These are phyloP conservation scores for Pogona vitticeps DNA, from an alignment of 2,113 vertebrate genomes.

Conservation along the genomic window DNA sequence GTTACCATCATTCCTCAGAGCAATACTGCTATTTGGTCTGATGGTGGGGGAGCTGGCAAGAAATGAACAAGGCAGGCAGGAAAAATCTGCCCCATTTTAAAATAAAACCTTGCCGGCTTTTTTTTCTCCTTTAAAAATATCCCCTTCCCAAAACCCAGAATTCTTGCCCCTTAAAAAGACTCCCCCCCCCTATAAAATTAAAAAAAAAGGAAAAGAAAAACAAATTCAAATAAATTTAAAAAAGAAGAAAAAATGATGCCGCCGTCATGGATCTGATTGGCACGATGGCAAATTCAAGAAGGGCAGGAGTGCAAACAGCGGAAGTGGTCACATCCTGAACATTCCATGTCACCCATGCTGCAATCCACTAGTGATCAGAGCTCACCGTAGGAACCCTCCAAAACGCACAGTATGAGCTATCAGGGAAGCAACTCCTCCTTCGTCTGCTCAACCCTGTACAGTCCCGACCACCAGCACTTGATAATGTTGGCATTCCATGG, in stretches of 20 bases:
- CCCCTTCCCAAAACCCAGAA: conserved; percentile 33
- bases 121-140: conserved; percentile 17
- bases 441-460: too few species aligned
- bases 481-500: background rate
- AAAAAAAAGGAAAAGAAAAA: conserved; percentile 29
- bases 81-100: conserved; percentile 43
- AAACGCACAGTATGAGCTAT: background rate
- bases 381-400: background rate
- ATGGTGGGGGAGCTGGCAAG: conserved; percentile 31
- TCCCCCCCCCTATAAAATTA: conserved; percentile 35
- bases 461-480: background rate
- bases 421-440: background rate
- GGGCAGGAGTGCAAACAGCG: background rate
- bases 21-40: conserved; percentile 17
- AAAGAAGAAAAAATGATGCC: background rate
- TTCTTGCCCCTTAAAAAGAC: conserved; percentile 35
- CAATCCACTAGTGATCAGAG: background rate
- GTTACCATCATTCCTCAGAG: conserved; percentile 5
- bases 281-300: conserved; percentile 1
- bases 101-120: conserved; percentile 36
- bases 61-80: conserved; percentile 36
- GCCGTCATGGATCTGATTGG: conserved; percentile 24
- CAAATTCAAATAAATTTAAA: conserved; percentile 28
- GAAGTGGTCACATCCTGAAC: background rate
- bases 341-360: background rate